Percentiles rank a stretch among this genome's conserved stretches.
phyloP scores from a whole-genome alignment of 2,113 vertebrate genomes.

The Ariopsis seemanni region DNA sequence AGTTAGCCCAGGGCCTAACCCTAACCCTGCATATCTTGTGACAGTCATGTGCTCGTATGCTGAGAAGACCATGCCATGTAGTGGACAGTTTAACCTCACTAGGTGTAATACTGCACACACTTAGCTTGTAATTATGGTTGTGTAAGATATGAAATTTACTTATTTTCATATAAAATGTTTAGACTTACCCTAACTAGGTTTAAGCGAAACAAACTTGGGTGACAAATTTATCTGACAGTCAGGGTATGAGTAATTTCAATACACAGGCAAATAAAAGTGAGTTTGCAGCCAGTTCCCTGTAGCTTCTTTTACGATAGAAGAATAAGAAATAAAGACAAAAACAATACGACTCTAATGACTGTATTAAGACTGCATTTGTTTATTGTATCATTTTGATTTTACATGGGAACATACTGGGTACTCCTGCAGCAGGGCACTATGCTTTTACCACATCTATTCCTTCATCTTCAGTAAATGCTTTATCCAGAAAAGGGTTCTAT shows the following conservation, averaged over 20 bases:
- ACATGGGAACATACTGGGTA: background rate
- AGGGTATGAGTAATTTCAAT: background rate
- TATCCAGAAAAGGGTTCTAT: background rate
- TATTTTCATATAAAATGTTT: background rate
- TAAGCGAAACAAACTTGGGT: background rate
- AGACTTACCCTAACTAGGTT: background rate
- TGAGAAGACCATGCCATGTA: conserved; percentile 12
- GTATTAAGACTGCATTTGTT: background rate
- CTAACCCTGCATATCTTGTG: background rate
- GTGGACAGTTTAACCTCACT: conserved; percentile 10
- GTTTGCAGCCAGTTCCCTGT: background rate
- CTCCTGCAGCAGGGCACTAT: background rate
- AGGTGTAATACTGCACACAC: background rate
- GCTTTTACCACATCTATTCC: background rate
- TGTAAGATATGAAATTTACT: background rate
- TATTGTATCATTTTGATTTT: background rate
- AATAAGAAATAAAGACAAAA: background rate
- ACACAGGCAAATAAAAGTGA: background rate
- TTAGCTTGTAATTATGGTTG: background rate
- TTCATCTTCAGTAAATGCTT: background rate
- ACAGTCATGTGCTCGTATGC: background rate
- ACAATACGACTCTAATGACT: background rate
- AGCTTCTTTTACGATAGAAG: background rate
- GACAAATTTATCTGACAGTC: background rate
- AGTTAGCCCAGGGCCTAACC: background rate